Base-by-base conservation (phyloP, 92 coral and sea anemone species). In the Umimayanthus chanpuru region DNA sequence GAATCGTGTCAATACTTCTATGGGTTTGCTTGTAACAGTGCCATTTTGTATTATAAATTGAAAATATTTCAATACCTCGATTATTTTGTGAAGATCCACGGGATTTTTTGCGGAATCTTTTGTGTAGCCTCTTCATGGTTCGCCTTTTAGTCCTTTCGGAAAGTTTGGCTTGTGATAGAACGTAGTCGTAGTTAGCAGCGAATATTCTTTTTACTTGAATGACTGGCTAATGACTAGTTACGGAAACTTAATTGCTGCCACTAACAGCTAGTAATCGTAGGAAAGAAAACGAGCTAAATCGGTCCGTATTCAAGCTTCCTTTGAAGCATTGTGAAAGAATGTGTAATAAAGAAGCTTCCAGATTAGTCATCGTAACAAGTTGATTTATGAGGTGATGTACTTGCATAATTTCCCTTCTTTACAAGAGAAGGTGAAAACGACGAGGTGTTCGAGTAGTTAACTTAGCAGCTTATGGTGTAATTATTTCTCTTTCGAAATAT, bases 121-220 rank as follows among this genome's bases (percentile, higher is more conserved):
- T 70, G 65, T 83, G 87, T 56, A 83, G 77, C 47, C 77, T 73
- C 87, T 83, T 83, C 87, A 83, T 83, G 64, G 36, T 18, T 55
- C 18, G 18, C 5, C 16, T 32, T 32, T 21, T 5, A 16, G 8
- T 43, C 72, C 23, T 18, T 10, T 9, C 39, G 25, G 6, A 28
- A 14, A n/a, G 32, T 79, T 50, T 38, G 10, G 9, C 38, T 50
- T 28, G 26, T 15, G 12, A 18, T 11, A 53, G 58, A 2, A 4
- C 58, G 58, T 12, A 15, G 58, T 11, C n/a, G n/a, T n/a, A 73
- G 18, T 75, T n/a, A 75, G 79, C 1, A 36, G 79, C 79, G 79
- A 75, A 75, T 39, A 43, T 61, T 61, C 79, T 75, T 75, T 74
- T 75, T 36, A 20, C 79, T 43, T 23, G 79, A 75, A 75, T 75